A percentile compares a stretch with the other conserved stretches of the same genome.
Evolutionary conservation across 2,888 invertebrate species (phyloP).

Genomic region (Capitulum mitella): DNA sequence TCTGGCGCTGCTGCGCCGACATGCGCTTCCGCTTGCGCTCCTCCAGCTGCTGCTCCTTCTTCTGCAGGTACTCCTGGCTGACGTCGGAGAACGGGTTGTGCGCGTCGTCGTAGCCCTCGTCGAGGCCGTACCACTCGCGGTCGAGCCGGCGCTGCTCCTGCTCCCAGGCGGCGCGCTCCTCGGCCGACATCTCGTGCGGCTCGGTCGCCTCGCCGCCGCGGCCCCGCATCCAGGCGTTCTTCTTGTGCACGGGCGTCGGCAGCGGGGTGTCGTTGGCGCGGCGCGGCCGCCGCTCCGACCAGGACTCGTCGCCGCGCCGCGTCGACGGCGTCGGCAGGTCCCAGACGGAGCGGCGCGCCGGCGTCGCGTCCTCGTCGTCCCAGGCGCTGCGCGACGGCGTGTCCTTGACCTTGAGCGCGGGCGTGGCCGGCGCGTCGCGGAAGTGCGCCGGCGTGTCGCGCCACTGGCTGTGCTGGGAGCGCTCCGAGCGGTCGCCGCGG

Average conservation of each 20-base stretch:
- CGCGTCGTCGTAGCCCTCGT: slow-evolving; percentile 66
- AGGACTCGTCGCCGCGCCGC: slow-evolving; percentile 43
- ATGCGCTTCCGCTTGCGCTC: slow-evolving; percentile 57
- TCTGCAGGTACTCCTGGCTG: slow-evolving; percentile 83
- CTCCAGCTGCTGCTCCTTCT: slow-evolving; percentile 78
- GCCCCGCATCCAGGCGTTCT: slow-evolving; percentile 68
- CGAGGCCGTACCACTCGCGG: slow-evolving; percentile 73
- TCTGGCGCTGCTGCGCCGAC: slow-evolving; percentile 92
- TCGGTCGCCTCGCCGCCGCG: slow-evolving; percentile 45
- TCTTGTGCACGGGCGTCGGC: slow-evolving; percentile 81
- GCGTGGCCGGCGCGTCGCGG: slow-evolving; percentile 80
- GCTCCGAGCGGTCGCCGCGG: slow-evolving; percentile 26
- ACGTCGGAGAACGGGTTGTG: slow-evolving; percentile 85
- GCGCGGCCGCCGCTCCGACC: slow-evolving; percentile 38
- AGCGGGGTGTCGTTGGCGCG: slow-evolving; percentile 57
- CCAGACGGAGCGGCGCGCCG: slow-evolving; percentile 71
- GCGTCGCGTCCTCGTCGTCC: slow-evolving; percentile 56
- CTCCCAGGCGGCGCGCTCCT: slow-evolving; percentile 77
- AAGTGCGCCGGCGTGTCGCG: slow-evolving; percentile 48
- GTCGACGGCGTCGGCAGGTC: slow-evolving; percentile 75
- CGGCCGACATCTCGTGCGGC: slow-evolving; percentile 54
- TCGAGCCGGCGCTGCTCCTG: slow-evolving; percentile 84
- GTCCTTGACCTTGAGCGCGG: slow-evolving; percentile 55
- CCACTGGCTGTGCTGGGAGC: background rate
- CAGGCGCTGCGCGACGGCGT: slow-evolving; percentile 55